A percentile compares a stretch with the other conserved stretches of the same genome.
Evolutionary conservation across 2,888 invertebrate species (phyloP).

Genomic region (Orthosia incerta): DNA sequence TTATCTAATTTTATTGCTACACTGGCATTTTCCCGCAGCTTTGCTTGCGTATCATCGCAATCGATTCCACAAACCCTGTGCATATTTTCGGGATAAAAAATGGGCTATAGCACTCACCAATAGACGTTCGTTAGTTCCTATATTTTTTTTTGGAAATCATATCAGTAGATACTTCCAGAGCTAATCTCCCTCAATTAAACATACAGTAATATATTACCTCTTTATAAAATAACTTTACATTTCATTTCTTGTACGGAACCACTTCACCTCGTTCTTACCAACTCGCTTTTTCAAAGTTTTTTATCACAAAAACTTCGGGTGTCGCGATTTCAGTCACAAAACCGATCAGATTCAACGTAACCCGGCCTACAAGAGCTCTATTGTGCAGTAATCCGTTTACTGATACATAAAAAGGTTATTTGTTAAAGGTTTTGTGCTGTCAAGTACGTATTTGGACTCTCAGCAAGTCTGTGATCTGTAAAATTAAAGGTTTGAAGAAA

Average conservation of each 20-base stretch:
- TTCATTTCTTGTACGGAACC: slow-evolving; percentile 3
- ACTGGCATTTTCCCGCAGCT: too few species aligned
- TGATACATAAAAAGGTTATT: slow-evolving; percentile 38
- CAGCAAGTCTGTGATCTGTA: slow-evolving; percentile 44
- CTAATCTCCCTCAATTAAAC: too few species aligned
- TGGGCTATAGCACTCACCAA: too few species aligned
- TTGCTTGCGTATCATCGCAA: too few species aligned
- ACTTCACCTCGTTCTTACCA: too few species aligned
- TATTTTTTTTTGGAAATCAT: too few species aligned
- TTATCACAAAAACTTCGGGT: slow-evolving; percentile 36
- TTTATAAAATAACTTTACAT: neutral
- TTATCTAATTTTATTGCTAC: too few species aligned
- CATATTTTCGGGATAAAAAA: too few species aligned
- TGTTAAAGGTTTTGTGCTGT: slow-evolving; percentile 39
- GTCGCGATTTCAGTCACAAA: slow-evolving; percentile 43
- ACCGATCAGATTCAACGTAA: slow-evolving; percentile 55
- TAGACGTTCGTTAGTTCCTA: too few species aligned
- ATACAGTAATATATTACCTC: too few species aligned
- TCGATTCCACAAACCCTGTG: too few species aligned
- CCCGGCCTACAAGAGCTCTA: slow-evolving; percentile 33
- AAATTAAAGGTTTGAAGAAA: slow-evolving; percentile 48
- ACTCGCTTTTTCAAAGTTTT: slow-evolving; percentile 10
- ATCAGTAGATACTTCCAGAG: too few species aligned
- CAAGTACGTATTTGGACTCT: slow-evolving; percentile 27
- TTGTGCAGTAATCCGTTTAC: slow-evolving; percentile 67